phyloP scores from a whole-genome alignment of 1,140 invertebrate genomes.

The Platyura marginata region DNA sequence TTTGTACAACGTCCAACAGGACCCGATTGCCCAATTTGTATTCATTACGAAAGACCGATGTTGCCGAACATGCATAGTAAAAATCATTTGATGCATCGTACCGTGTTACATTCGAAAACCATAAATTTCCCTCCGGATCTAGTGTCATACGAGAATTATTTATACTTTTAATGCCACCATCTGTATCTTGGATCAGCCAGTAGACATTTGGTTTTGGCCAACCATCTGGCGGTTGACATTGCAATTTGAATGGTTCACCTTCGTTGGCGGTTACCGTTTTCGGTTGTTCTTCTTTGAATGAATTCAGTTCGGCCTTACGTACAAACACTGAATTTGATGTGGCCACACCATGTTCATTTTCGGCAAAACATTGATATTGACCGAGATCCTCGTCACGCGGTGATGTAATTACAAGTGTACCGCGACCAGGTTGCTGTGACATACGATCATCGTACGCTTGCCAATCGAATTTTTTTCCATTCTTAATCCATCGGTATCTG shows the following conservation, averaged over 20 bases:
- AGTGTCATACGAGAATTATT: constrained; percentile 86
- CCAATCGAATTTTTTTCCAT: constrained; percentile 81
- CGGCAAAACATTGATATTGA: constrained; percentile 94
- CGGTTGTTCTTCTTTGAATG: constrained; percentile 60
- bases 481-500: constrained; percentile 92
- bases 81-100: constrained; percentile 65
- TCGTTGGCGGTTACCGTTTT: constrained; percentile 52
- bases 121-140: constrained; percentile 83
- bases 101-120: constrained; percentile 84
- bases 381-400: constrained; percentile 85
- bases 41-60: constrained; percentile 70
- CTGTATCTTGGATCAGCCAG: constrained; percentile 70
- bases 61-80: constrained; percentile 76
- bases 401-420: constrained; percentile 74
- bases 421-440: constrained; percentile 75
- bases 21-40: constrained; percentile 81
- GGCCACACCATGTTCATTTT: constrained; percentile 85
- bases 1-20: constrained; percentile 54
- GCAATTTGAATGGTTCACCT: constrained; percentile 70
- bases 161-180: constrained; percentile 66
- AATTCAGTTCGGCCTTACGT: constrained; percentile 83
- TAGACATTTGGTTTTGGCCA: constrained; percentile 88
- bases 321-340: constrained; percentile 90
- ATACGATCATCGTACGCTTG: constrained; percentile 85
- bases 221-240: constrained; percentile 79